These are phyloP conservation scores for Trichopria drosophilae DNA, from an alignment of 2,888 invertebrate species.

Conservation along the genomic window DNA sequence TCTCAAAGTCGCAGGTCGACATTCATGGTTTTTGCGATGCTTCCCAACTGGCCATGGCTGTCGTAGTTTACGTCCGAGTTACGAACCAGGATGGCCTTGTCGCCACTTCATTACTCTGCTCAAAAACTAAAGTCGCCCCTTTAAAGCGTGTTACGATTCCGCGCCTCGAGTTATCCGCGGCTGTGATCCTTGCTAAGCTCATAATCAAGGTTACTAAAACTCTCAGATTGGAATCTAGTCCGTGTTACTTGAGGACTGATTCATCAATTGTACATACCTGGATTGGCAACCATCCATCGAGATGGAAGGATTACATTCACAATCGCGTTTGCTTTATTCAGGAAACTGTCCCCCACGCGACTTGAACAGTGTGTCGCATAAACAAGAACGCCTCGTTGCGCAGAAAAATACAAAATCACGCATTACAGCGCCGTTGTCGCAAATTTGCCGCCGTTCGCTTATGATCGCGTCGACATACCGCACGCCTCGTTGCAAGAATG, in stretches of 20 bases:
- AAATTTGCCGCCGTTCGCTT: too few species aligned
- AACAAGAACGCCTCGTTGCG: too few species aligned
- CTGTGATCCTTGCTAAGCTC: slow-evolving; percentile 13
- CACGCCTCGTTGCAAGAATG: too few species aligned
- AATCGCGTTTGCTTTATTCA: slow-evolving; percentile 19
- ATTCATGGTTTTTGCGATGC: slow-evolving; percentile 21
- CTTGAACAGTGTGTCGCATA: not conserved
- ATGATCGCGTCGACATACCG: too few species aligned
- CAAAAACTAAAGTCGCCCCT: slow-evolving; percentile 8
- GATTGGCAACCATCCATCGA: slow-evolving; percentile 14
- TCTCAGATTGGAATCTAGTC: not conserved
- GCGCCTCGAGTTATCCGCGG: slow-evolving; percentile 24
- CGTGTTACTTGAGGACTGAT: slow-evolving; percentile 15
- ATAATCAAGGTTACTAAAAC: not conserved
- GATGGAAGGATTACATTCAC: slow-evolving; percentile 22
- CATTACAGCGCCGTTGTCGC: too few species aligned
- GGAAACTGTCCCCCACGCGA: not conserved
- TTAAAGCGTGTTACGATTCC: too few species aligned
- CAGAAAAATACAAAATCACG: too few species aligned
- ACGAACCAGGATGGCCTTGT: not conserved
- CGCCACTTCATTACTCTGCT: not conserved
- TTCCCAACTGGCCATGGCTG: slow-evolving; percentile 10
- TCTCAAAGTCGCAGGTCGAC: not conserved
- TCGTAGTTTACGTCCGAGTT: slow-evolving; percentile 2
- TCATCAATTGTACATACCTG: slow-evolving; percentile 10